Evolutionary conservation across 1,140 invertebrate genomes (phyloP).

Genomic region (Yoshiicerus persimilis): DNA sequence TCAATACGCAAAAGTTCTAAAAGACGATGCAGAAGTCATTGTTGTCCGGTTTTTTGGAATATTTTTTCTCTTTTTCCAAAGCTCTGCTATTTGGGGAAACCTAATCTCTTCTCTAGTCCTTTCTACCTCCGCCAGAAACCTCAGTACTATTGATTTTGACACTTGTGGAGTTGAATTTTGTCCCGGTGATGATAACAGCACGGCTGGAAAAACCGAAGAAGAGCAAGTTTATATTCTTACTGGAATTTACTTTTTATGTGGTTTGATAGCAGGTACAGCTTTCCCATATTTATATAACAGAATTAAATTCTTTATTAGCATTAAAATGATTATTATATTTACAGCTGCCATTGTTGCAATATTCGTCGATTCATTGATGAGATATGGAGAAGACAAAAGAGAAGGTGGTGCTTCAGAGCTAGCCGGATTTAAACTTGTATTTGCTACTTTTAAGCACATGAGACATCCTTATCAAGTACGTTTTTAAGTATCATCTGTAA

Average conservation of each 20-base stretch:
- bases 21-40: constrained; percentile 83
- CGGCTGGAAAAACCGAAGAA: not conserved
- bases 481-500: no score
- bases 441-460: constrained; percentile 33
- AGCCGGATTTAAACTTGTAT: constrained; percentile 51
- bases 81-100: constrained; percentile 90
- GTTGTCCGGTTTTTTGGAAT: constrained; percentile 95
- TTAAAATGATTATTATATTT: not conserved
- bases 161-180: constrained; percentile 35
- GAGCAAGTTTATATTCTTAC: constrained; percentile 58
- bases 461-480: constrained; percentile 67
- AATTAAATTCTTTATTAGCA: not conserved
- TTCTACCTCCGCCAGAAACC: constrained; percentile 63
- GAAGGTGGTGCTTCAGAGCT: constrained; percentile 1
- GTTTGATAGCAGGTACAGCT: constrained; percentile 57
- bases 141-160: constrained; percentile 41
- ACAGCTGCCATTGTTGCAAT: constrained; percentile 53
- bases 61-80: constrained; percentile 97
- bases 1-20: constrained; percentile 82
- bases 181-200: not conserved
- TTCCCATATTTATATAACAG: not conserved
- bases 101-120: constrained; percentile 88
- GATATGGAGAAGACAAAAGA: constrained; percentile 66
- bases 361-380: constrained; percentile 51
- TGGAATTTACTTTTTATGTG: constrained; percentile 22